phyloP scores from a whole-genome alignment of 30 jellyfish, hydroid and myxozoan genomes.

The Morbakka virulenta region DNA sequence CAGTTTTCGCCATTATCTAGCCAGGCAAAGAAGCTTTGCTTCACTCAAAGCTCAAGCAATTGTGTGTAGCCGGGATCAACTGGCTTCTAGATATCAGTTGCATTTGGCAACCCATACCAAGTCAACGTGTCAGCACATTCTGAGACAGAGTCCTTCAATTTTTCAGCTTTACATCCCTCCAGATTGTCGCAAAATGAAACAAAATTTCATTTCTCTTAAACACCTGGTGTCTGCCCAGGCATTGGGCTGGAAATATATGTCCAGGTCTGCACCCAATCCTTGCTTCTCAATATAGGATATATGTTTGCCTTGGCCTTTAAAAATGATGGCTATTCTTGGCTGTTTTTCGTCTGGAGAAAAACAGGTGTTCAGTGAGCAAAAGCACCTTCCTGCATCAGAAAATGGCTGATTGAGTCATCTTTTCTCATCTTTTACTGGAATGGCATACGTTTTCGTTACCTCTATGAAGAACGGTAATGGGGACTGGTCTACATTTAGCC shows the following conservation, averaged over 20 bases:
- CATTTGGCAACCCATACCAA: background rate
- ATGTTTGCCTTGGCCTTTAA: background rate
- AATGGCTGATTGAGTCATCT: background rate
- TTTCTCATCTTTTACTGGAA: background rate
- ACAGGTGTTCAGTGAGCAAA: background rate
- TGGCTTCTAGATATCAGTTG: background rate
- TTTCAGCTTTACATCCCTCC: background rate
- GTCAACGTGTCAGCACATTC: background rate
- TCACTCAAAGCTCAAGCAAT: background rate
- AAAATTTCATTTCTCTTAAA: background rate
- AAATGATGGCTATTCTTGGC: background rate
- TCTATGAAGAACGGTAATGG: background rate
- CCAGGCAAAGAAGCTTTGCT: background rate
- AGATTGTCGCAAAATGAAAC: background rate
- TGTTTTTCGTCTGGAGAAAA: background rate
- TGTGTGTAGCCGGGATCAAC: background rate
- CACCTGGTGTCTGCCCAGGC: background rate
- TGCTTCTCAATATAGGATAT: background rate
- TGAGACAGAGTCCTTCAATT: background rate
- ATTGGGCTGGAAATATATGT: background rate
- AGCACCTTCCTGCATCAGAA: background rate
- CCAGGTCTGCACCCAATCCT: background rate
- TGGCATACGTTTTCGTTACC: background rate
- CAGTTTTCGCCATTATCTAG: background rate
- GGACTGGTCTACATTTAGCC: constrained; percentile 52